phyloP scores from a whole-genome alignment of 2,113 vertebrate genomes.

The Oreotrochilus melanogaster region DNA sequence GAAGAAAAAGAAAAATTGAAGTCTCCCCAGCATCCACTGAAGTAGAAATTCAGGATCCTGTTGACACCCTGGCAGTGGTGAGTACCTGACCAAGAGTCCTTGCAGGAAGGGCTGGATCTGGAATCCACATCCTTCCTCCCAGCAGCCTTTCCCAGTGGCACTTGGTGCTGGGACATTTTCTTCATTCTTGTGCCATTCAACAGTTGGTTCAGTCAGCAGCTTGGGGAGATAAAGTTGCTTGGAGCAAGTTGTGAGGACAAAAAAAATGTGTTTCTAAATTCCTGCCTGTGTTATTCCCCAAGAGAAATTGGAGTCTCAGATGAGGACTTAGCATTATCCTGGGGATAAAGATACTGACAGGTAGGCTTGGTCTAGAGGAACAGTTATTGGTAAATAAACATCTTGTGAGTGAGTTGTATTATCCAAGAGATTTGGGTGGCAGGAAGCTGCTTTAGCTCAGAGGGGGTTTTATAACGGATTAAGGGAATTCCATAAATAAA shows the following conservation, averaged over 20 bases:
- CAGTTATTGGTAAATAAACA: conserved; percentile 45
- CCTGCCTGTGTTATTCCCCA: conserved; percentile 31
- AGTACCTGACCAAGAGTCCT: background rate
- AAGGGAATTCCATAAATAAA: background rate
- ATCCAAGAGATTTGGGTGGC: conserved; percentile 1
- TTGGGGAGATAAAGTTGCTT: background rate
- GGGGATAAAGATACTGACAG: conserved; percentile 55
- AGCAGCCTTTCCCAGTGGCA: background rate
- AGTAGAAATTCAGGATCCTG: background rate
- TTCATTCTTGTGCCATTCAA: background rate
- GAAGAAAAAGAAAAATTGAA: background rate
- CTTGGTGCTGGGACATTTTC: background rate
- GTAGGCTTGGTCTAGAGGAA: conserved; percentile 49
- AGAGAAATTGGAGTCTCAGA: conserved; percentile 31
- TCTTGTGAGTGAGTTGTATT: conserved; percentile 30
- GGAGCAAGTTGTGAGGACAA: conserved; percentile 19
- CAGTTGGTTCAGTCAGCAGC: background rate
- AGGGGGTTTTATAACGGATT: conserved; percentile 36
- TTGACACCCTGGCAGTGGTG: background rate
- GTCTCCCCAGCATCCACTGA: background rate
- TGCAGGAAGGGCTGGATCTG: background rate
- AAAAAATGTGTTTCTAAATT: conserved; percentile 27
- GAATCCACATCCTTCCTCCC: background rate
- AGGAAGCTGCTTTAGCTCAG: conserved; percentile 16
- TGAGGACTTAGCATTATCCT: conserved; percentile 35